A percentile compares a stretch with the other conserved stretches of the same genome.
Evolutionary conservation across 2,888 invertebrate species (phyloP).

Genomic region (Alsophila aescularia): DNA sequence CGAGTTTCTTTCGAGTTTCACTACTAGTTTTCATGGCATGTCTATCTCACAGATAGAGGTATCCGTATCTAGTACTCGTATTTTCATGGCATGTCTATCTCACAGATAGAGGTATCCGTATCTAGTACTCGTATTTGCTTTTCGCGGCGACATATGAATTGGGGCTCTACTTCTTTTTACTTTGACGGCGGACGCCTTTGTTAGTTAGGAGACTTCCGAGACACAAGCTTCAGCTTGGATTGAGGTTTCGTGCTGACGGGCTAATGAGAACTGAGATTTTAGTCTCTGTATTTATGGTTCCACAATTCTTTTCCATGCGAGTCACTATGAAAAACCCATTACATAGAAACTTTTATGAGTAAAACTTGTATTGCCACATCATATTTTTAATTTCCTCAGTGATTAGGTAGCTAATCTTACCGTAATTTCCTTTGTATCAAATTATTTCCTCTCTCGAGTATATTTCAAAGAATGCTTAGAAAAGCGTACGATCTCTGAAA

Average conservation of each 20-base stretch:
- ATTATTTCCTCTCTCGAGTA: no score
- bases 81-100: neutral
- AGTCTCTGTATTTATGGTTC: neutral
- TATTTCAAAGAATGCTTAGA: no score
- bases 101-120: neutral
- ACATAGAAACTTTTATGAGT: no score
- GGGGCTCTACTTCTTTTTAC: slow-evolving; percentile 21
- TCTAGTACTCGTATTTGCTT: slow-evolving; percentile 17
- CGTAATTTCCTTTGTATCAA: no score
- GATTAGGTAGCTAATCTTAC: no score
- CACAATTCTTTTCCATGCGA: no score
- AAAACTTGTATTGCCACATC: no score
- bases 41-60: neutral
- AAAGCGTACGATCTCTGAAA: no score
- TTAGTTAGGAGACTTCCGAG: slow-evolving; percentile 7
- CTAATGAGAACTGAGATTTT: slow-evolving; percentile 5
- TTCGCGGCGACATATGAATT: slow-evolving; percentile 23
- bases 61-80: slow-evolving; percentile 1
- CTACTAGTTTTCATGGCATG: neutral
- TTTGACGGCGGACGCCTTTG: slow-evolving; percentile 24
- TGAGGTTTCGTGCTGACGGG: slow-evolving; percentile 4
- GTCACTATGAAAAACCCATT: no score
- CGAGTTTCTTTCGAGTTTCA: slow-evolving; percentile 5
- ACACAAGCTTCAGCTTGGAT: slow-evolving; percentile 5
- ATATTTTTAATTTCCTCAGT: neutral